Conservation (phyloP, 2,113 vertebrate species). For the Xiphophorus hellerii region DNA sequence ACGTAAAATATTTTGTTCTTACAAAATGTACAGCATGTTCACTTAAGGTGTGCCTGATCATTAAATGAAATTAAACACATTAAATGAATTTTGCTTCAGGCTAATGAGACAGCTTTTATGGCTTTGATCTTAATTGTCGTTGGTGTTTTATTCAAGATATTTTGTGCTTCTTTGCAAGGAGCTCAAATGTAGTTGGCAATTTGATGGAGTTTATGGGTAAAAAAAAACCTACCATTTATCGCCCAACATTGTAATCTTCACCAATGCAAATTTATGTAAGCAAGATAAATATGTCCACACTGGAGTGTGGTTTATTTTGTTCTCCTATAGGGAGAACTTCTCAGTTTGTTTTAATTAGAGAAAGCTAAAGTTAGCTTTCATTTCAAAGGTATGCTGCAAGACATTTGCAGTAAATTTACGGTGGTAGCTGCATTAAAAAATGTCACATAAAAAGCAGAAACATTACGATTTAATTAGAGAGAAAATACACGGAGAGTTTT, state of each 20-base stretch:
- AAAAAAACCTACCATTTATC: conserved; percentile 43
- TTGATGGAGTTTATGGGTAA: conserved; percentile 47
- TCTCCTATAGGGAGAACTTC: background rate
- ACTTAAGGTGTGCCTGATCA: background rate
- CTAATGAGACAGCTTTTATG: conserved; percentile 21
- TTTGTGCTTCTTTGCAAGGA: conserved; percentile 45
- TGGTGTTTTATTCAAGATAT: conserved; percentile 23
- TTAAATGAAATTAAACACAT: background rate
- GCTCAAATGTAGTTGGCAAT: conserved; percentile 38
- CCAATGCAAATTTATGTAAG: background rate
- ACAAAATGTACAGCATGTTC: background rate
- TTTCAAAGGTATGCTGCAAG: conserved; percentile 3
- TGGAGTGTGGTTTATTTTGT: background rate
- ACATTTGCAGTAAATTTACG: conserved; percentile 31
- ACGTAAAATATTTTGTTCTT: background rate
- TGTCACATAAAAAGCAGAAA: conserved; percentile 25
- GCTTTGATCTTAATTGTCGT: conserved; percentile 33
- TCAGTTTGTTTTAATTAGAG: background rate
- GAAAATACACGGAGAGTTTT: conserved; percentile 39
- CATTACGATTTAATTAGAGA: conserved; percentile 39
- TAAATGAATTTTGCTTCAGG: background rate
- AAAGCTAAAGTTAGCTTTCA: background rate
- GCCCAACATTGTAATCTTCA: conserved; percentile 16
- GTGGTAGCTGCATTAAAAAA: conserved; percentile 27
- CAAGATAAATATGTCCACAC: background rate